Base-by-base conservation (phyloP, 2,113 vertebrate species). In the Emydura subglobosa region DNA sequence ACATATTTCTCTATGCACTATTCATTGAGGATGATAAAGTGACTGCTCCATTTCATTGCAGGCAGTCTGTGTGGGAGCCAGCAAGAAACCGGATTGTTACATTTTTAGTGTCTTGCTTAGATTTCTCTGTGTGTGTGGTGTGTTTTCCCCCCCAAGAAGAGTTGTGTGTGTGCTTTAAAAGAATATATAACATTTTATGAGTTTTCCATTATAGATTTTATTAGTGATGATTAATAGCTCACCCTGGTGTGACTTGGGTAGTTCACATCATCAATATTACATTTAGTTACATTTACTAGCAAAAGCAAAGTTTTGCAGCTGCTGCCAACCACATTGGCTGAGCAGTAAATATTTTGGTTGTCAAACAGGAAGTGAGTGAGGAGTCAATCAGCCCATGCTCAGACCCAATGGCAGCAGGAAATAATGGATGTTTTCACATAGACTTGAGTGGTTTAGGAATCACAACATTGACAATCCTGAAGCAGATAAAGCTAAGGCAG, bases 251-350 rank as follows among this genome's bases (percentile, higher is more conserved):
- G 97, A 96, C 87, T 86, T 83, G 87, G 93, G 87, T 92, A 92
- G 91, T 93, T 96, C 80, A 95, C 91, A 93, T 92, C 88, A 96
- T 96, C 94, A 97, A 92, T 96, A 97, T 94, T 92, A 95, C 84
- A 97, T 84, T 34, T 65, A 65, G 87, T 95, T 95, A 96, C 97
- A 95, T 96, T 96, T 97, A 97, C 94, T 94, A 97, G 94, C 87
- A 94, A 83, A 94, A 96, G 84, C 86, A 94, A 96, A 96, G 92
- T 96, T 97, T 96, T 91, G 92, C 94, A 94, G 96, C 89, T 95
- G 92, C 87, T 96, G 93, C 96, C 95, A 97, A 96, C 80, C 94
- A 82, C 95, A 65, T 80, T 96, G 68, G 68, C 82, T 54, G 91
- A 93, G 91, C 81, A 0, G 78, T 97, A 97, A 96, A 97, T 96